A percentile compares a stretch with the other conserved stretches of the same genome.
Evolutionary conservation across 2,888 invertebrate genomes (phyloP).

Genomic region (Drosophila prostipennis): DNA sequence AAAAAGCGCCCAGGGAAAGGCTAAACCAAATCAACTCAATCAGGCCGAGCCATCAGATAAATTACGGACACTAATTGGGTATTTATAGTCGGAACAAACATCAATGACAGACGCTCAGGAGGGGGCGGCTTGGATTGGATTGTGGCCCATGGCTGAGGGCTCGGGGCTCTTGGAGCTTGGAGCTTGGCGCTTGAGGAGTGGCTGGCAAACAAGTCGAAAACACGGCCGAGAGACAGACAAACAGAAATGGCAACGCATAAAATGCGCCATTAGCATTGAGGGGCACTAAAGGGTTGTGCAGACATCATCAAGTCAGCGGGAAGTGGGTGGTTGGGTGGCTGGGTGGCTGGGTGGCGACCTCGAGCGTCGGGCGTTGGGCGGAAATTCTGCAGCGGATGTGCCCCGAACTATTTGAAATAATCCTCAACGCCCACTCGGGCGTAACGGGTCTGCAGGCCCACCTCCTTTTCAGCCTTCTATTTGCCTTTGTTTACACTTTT

Average conservation of each 20-base stretch:
- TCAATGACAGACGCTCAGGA: slow-evolving; percentile 28
- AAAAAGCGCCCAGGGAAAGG: slow-evolving; percentile 18
- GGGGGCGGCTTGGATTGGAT: slow-evolving; percentile 10
- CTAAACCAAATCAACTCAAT: slow-evolving; percentile 45
- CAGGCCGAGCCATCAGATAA: slow-evolving; percentile 64
- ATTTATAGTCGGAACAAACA: slow-evolving; percentile 60
- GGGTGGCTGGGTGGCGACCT: slow-evolving; percentile 19
- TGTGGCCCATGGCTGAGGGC: background rate
- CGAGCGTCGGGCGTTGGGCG: slow-evolving; percentile 49
- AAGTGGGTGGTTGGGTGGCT: slow-evolving; percentile 1
- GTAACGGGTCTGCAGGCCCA: slow-evolving; percentile 33
- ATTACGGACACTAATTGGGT: slow-evolving; percentile 76
- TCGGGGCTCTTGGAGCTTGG: background rate
- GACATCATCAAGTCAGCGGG: slow-evolving; percentile 35
- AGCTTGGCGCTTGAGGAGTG: slow-evolving; percentile 31
- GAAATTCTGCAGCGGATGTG: slow-evolving; percentile 77
- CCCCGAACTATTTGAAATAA: slow-evolving; percentile 74
- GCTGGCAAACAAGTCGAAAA: slow-evolving; percentile 67
- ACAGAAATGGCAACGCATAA: slow-evolving; percentile 69
- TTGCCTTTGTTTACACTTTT: slow-evolving; percentile 50
- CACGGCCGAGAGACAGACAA: slow-evolving; percentile 52
- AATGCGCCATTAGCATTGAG: slow-evolving; percentile 72
- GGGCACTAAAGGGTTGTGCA: slow-evolving; percentile 46
- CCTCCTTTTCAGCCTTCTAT: slow-evolving; percentile 21
- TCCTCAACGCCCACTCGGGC: slow-evolving; percentile 52